A percentile compares a stretch with the other conserved stretches of the same genome.
phyloP scores from a whole-genome alignment of 2,888 invertebrate species.

The Xestia ashworthii region DNA sequence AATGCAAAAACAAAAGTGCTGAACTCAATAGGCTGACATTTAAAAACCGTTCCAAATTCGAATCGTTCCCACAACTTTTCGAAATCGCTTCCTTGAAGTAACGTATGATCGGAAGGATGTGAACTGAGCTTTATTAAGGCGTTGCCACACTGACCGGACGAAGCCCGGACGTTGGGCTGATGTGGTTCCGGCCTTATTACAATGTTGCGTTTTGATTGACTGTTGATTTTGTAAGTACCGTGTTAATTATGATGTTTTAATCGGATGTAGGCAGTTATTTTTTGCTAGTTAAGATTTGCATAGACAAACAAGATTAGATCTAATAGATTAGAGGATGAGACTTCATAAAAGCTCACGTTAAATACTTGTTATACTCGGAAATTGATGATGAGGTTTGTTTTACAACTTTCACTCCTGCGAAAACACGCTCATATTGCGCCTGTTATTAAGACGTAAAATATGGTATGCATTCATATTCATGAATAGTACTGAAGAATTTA shows the following conservation, averaged over 20 bases:
- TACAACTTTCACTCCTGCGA: not conserved
- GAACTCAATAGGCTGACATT: constrained; percentile 50
- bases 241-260: constrained; percentile 31
- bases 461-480: not conserved
- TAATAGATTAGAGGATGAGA: constrained; percentile 35
- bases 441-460: not conserved
- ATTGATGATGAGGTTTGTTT: not conserved
- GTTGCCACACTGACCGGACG: constrained; percentile 59
- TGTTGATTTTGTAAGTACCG: constrained; percentile 43
- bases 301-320: constrained; percentile 31
- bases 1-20: constrained; percentile 28
- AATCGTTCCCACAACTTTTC: constrained; percentile 60
- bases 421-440: not conserved
- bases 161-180: constrained; percentile 34
- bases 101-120: constrained; percentile 60
- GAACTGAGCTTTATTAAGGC: constrained; percentile 49
- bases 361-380: not conserved
- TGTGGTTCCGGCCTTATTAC: constrained; percentile 61
- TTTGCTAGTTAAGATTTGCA: constrained; percentile 16
- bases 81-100: constrained; percentile 56
- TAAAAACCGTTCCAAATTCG: constrained; percentile 38
- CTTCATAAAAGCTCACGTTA: not conserved
- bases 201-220: constrained; percentile 45
- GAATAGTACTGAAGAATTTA: not conserved
- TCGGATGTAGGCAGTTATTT: constrained; percentile 50